Conservation (phyloP, 2,888 invertebrate species). For the Noctua pronuba region DNA sequence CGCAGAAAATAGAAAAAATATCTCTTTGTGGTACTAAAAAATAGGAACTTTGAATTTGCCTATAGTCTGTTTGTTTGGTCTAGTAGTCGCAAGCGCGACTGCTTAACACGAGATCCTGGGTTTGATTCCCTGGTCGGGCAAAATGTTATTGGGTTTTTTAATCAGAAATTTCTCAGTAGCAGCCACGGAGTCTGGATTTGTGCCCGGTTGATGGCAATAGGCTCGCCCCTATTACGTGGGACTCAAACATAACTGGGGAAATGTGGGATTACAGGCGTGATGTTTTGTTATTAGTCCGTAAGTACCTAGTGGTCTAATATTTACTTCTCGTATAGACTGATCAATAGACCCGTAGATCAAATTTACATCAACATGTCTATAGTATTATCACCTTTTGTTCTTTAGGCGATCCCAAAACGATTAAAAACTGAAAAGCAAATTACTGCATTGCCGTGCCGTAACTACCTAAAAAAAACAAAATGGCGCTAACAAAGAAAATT, state of each 20-base stretch:
- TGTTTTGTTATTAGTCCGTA: neutral
- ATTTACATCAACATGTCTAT: neutral
- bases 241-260: no score
- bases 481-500: constrained; percentile 29
- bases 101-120: neutral
- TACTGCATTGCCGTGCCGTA: constrained; percentile 5
- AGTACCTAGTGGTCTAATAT: neutral
- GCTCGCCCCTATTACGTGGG: no score
- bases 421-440: constrained; percentile 3
- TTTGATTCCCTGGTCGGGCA: no score
- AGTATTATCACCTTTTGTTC: neutral
- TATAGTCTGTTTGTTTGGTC: neutral
- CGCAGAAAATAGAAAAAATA: neutral
- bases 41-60: neutral
- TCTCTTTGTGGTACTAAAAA: no score
- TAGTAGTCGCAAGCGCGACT: neutral
- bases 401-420: neutral
- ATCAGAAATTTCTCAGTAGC: no score
- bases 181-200: no score
- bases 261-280: neutral
- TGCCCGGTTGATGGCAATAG: no score
- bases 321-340: neutral
- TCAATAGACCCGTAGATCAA: neutral
- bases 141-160: no score
- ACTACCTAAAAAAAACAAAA: constrained; percentile 23